phyloP scores from a whole-genome alignment of 2,113 vertebrate species.

The Scortum barcoo region DNA sequence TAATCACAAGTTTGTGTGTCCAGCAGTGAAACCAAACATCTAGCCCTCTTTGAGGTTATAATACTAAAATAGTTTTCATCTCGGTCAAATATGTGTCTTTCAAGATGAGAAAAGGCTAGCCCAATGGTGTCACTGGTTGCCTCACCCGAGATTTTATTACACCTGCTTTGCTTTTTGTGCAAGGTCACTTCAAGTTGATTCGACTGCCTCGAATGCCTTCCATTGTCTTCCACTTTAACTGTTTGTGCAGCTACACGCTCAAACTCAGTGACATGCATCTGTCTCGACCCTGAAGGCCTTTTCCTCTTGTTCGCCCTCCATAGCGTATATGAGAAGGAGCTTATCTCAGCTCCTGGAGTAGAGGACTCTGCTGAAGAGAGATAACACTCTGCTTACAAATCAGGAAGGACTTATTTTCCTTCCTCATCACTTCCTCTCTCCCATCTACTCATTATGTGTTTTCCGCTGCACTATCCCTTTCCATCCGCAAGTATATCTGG shows the following conservation, averaged over 20 bases:
- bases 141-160: not conserved
- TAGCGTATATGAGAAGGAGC: not conserved
- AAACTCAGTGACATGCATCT: conserved; percentile 31
- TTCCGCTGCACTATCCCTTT: conserved; percentile 11
- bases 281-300: conserved; percentile 43
- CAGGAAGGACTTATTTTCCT: conserved; percentile 62
- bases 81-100: not conserved
- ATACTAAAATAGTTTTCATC: not conserved
- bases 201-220: not conserved
- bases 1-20: too few species aligned
- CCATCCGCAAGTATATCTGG: conserved; percentile 8
- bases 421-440: conserved; percentile 54
- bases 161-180: conserved; percentile 2
- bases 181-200: conserved; percentile 9
- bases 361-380: conserved; percentile 47
- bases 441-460: conserved; percentile 27
- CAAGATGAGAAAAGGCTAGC: not conserved
- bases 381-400: conserved; percentile 67
- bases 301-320: conserved; percentile 27
- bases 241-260: conserved; percentile 1
- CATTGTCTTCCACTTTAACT: not conserved
- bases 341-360: conserved; percentile 21
- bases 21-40: not conserved
- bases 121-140: not conserved
- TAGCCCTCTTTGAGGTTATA: not conserved